Percentiles rank a stretch among this genome's conserved stretches.
These are phyloP conservation scores for Tichodroma muraria DNA, from an alignment of 2,113 vertebrate species.

Conservation along the genomic window DNA sequence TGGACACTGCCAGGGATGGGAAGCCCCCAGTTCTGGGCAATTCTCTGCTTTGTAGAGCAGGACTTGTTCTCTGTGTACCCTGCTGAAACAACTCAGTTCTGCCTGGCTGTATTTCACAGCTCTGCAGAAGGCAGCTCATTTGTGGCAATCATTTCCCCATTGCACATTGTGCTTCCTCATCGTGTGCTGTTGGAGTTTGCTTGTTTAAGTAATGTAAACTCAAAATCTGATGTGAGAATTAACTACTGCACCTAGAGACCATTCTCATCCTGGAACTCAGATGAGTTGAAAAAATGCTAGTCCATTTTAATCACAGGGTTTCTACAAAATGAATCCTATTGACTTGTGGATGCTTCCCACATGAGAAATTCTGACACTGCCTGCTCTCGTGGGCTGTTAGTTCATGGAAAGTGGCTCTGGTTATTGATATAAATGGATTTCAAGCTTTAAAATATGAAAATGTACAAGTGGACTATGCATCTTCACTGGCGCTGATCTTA, in stretches of 20 bases:
- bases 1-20: not conserved
- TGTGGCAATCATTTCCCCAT: not conserved
- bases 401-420: not conserved
- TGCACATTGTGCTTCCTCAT: not conserved
- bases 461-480: not conserved
- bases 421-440: not conserved
- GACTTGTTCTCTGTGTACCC: not conserved
- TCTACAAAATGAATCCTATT: not conserved
- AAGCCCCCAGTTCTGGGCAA: accelerated
- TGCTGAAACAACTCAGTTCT: not conserved
- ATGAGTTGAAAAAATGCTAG: not conserved
- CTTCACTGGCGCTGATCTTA: not conserved
- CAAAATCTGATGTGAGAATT: not conserved
- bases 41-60: accelerated
- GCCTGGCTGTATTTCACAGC: not conserved
- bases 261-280: not conserved
- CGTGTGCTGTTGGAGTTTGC: not conserved
- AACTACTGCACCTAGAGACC: not conserved
- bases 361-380: not conserved
- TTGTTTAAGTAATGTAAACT: not conserved
- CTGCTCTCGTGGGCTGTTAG: not conserved
- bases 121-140: not conserved
- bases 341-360: not conserved
- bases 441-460: not conserved
- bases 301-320: not conserved